These are phyloP conservation scores for Hoplostethus mediterraneus DNA, from an alignment of 2,797 vertebrate genomes.

Conservation along the genomic window DNA sequence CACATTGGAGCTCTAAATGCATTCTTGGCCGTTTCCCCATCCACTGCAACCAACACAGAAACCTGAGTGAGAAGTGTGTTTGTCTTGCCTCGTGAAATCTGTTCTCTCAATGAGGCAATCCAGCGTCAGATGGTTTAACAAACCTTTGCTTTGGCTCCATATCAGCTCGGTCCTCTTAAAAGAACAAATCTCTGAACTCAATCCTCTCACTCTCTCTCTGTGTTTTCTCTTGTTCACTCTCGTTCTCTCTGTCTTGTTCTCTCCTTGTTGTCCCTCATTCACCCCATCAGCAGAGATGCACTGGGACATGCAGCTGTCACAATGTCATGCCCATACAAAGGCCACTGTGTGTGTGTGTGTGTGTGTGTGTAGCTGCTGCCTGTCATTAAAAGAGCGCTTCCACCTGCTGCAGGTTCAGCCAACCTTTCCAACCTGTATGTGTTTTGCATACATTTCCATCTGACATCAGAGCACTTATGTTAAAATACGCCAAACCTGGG, in stretches of 20 bases:
- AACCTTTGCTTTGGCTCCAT: constrained; percentile 52
- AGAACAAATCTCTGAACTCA: background rate
- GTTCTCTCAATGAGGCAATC: constrained; percentile 28
- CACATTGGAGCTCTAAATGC: constrained; percentile 4
- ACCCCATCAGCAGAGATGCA: background rate
- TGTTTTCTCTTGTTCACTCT: background rate
- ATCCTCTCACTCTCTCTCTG: background rate
- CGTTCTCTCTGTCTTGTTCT: no score
- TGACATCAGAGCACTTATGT: background rate
- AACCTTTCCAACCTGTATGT: background rate
- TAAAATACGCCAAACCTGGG: background rate
- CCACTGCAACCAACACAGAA: constrained; percentile 52
- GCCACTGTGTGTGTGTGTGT: constrained; percentile 3
- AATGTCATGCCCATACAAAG: background rate
- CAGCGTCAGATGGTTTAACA: constrained; percentile 30
- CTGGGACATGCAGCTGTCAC: constrained; percentile 18
- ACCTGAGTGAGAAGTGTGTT: constrained; percentile 44
- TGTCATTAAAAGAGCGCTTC: constrained; percentile 31
- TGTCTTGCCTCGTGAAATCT: constrained; percentile 47
- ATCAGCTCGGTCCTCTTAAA: constrained; percentile 5
- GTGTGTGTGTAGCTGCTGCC: constrained; percentile 28
- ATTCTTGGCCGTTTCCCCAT: constrained; percentile 26
- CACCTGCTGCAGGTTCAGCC: constrained; percentile 34
- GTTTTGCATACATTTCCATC: background rate
- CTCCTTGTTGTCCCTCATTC: background rate